Conservation (phyloP, 2,113 vertebrate species). For the Caracal caracal region DNA sequence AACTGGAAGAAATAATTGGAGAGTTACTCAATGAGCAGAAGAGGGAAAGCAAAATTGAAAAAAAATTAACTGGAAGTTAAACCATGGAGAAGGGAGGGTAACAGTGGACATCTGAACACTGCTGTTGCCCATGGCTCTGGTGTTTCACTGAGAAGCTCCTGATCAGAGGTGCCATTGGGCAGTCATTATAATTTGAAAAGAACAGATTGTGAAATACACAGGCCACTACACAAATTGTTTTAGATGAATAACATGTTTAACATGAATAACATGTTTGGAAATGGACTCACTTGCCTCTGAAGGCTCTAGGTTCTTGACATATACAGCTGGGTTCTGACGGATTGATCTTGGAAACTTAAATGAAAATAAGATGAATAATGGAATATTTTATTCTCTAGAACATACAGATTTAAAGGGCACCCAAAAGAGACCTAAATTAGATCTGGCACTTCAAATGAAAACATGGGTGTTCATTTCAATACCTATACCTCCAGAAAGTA, state of each 20-base stretch:
- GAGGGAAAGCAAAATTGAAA: not conserved
- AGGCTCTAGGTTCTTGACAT: conserved; percentile 92
- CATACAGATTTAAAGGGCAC: conserved; percentile 94
- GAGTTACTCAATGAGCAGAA: not conserved
- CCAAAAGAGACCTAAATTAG: conserved; percentile 93
- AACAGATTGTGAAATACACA: conserved; percentile 83
- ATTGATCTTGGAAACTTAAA: conserved; percentile 94
- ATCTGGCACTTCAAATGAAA: conserved; percentile 96
- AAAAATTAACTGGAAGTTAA: not conserved
- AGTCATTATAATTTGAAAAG: conserved; percentile 66
- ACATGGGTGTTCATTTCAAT: conserved; percentile 95
- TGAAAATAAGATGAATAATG: conserved; percentile 94
- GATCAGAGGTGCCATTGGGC: not conserved
- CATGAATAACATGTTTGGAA: conserved; percentile 90
- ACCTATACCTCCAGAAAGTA: conserved; percentile 94
- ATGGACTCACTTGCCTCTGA: conserved; percentile 93
- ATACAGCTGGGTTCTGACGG: conserved; percentile 93
- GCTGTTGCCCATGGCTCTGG: not conserved
- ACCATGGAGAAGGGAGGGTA: not conserved
- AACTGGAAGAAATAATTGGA: not conserved
- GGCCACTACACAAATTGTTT: conserved; percentile 85
- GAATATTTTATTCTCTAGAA: conserved; percentile 94
- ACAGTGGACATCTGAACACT: not conserved
- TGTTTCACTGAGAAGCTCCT: not conserved
- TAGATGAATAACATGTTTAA: conserved; percentile 91